phyloP scores from a whole-genome alignment of 2,113 vertebrate genomes.

The Eulemur macaco region DNA sequence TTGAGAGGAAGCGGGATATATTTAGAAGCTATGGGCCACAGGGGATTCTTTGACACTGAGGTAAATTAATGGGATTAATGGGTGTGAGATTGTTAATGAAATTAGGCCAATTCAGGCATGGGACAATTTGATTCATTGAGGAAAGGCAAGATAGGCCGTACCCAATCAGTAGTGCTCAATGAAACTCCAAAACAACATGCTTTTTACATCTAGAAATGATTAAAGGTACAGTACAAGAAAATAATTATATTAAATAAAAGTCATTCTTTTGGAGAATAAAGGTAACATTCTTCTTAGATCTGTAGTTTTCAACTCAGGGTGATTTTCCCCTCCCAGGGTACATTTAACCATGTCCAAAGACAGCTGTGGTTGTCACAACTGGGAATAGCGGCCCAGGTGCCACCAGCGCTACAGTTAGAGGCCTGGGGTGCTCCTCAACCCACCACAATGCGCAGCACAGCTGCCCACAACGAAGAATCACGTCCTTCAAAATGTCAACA shows the following conservation, averaged over 20 bases:
- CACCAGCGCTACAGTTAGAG: neutral
- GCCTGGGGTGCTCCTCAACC: accelerated
- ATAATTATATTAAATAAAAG: conserved; percentile 16
- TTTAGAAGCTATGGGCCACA: neutral
- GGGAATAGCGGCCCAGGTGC: neutral
- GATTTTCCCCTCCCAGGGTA: neutral
- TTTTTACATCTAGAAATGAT: conserved; percentile 20
- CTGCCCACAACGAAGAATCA: neutral
- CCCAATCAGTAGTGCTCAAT: neutral
- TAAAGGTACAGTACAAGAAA: neutral
- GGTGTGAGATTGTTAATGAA: conserved; percentile 54
- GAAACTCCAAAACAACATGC: neutral
- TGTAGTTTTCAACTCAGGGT: neutral
- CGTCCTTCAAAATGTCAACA: neutral
- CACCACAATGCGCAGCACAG: accelerated
- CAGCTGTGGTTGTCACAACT: neutral
- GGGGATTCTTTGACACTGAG: conserved; percentile 59
- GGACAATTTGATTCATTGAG: conserved; percentile 38
- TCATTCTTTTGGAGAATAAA: neutral
- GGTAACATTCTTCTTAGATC: neutral
- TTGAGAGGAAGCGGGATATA: neutral
- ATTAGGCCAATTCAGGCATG: conserved; percentile 58
- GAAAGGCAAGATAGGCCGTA: neutral
- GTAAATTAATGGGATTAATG: conserved; percentile 66
- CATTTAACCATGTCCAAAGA: neutral